Base-by-base conservation (phyloP, 1,140 invertebrate species). In the Drosophila varians region DNA sequence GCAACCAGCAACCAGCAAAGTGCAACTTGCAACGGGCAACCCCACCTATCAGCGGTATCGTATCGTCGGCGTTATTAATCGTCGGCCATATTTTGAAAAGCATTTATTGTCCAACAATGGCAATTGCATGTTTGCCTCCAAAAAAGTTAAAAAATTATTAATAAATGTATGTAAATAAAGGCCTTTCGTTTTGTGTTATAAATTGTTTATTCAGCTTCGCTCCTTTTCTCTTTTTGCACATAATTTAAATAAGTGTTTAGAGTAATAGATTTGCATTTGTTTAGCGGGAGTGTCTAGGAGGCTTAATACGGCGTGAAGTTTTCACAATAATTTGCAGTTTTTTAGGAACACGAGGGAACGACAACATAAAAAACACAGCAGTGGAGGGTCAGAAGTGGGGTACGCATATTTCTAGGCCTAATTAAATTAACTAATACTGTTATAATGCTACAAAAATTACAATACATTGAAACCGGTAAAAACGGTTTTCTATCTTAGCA, bases 361-460 rank as follows among this genome's bases (percentile, higher is more conserved):
- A 74, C 71, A 83, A 66, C 42, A n/a, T n/a, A 65, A 40, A 74
- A 53, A 57, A 26, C 36, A 57, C 49, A 61, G 36, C 36, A 70
- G 42, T 23, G 9, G 16, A 18, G 46, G 56, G n/a, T 38, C 40
- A 57, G 23, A 47, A 31, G 43, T 16, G 14, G 21, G 34, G 70
- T 16, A 46, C 28, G 70, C 55, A 45, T 53, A 69, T 40, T 40
- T 18, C 76, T 86, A 87, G 66, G 60, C 64, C 83, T 68, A 86
- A 87, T 86, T 87, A 55, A 87, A 87, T 87, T 87, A 87, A 82
- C 82, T 87, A 87, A 87, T 87, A 87, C 82, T 87, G 82, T 87
- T 86, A 80, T 74, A 84, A 77, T 74, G 71, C 82, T 84, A 83
- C 57, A 16, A 48, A 54, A 73, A 73, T 47, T 64, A 73, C 70